A percentile compares a stretch with the other conserved stretches of the same genome.
Conservation (phyloP, 1,140 invertebrate genomes). For the Drosophila carrolli region DNA sequence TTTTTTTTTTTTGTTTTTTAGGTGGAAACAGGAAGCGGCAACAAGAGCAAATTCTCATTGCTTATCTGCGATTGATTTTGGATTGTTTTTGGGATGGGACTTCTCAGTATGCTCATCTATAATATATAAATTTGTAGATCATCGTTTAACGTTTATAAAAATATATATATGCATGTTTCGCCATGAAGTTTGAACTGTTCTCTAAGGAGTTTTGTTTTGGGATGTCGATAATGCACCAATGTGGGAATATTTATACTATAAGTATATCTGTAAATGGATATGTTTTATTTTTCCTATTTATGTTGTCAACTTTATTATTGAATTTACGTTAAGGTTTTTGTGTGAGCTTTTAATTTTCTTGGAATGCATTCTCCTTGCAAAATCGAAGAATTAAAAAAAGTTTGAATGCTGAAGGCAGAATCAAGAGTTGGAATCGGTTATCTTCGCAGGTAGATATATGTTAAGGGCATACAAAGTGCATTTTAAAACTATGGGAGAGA, state of each 20-base stretch:
- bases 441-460: neutral
- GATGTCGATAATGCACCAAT: conserved; percentile 23
- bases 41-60: conserved; percentile 31
- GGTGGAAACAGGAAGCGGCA: conserved; percentile 49
- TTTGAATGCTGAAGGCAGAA: conserved; percentile 35
- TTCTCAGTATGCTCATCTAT: conserved; percentile 24
- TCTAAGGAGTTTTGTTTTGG: conserved; percentile 18
- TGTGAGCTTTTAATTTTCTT: neutral
- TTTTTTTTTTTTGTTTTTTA: conserved; percentile 1
- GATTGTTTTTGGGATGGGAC: conserved; percentile 13
- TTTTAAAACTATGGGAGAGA: neutral
- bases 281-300: conserved; percentile 23
- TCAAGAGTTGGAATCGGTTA: conserved; percentile 16
- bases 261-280: conserved; percentile 35
- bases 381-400: conserved; percentile 1
- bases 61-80: conserved; percentile 23
- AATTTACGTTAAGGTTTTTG: neutral
- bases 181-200: conserved; percentile 31
- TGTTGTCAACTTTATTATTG: conserved; percentile 1
- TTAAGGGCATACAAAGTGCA: neutral
- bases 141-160: conserved; percentile 34
- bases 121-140: conserved; percentile 27
- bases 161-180: conserved; percentile 24
- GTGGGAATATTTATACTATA: conserved; percentile 28
- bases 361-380: conserved; percentile 31